A percentile compares a stretch with the other conserved stretches of the same genome.
These are phyloP conservation scores for Heliconius nattereri DNA, from an alignment of 1,140 invertebrate species.

Conservation along the genomic window DNA sequence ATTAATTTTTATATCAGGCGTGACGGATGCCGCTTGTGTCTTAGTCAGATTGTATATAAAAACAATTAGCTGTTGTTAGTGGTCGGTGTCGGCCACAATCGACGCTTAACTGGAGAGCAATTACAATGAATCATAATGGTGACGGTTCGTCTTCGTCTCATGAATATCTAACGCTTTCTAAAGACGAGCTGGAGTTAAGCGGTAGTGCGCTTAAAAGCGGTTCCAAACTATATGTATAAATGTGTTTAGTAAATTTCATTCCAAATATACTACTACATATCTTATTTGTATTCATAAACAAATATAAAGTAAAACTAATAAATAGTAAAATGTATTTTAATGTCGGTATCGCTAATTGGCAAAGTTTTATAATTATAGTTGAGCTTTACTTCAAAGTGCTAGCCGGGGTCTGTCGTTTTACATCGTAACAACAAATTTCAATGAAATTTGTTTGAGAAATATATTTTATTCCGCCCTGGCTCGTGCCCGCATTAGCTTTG, in stretches of 20 bases:
- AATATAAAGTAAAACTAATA: background rate
- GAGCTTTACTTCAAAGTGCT: background rate
- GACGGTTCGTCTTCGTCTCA: constrained; percentile 23
- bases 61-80: background rate
- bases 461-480: background rate
- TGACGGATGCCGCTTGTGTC: background rate
- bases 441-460: constrained; percentile 7
- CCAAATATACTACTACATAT: background rate
- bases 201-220: background rate
- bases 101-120: constrained; percentile 24
- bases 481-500: background rate
- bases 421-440: constrained; percentile 12
- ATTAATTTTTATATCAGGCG: background rate
- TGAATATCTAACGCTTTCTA: constrained; percentile 27
- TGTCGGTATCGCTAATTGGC: constrained; percentile 9
- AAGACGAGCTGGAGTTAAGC: constrained; percentile 16
- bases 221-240: background rate
- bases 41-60: background rate
- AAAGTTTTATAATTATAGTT: constrained; percentile 12
- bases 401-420: background rate
- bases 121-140: constrained; percentile 30
- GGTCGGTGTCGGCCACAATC: background rate
- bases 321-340: background rate
- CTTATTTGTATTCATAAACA: background rate
- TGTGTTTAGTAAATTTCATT: background rate